Percentiles rank a stretch among this genome's conserved stretches.
Conservation (phyloP, 2,113 vertebrate species). For the Leptosomus discolor region DNA sequence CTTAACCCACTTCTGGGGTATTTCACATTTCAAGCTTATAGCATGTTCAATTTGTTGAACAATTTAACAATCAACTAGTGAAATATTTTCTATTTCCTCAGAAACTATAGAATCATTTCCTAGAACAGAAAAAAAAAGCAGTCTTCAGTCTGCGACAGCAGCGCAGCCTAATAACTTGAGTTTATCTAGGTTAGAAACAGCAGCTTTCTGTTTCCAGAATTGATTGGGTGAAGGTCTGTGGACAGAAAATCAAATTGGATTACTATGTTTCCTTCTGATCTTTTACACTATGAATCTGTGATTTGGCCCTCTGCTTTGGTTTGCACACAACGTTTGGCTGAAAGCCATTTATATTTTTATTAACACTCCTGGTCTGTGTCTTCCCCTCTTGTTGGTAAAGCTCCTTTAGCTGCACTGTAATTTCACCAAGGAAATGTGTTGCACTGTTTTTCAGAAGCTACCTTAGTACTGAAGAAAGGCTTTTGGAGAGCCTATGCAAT, state of each 20-base stretch:
- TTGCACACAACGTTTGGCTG: not conserved
- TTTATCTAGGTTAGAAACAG: slow-evolving; percentile 31
- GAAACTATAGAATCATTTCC: slow-evolving; percentile 15
- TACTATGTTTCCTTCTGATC: slow-evolving; percentile 50
- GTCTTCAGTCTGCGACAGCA: not conserved
- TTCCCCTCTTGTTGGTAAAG: not conserved
- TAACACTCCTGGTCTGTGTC: not conserved
- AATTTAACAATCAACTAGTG: not conserved
- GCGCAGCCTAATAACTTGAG: not conserved
- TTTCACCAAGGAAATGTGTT: not conserved
- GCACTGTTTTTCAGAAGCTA: not conserved
- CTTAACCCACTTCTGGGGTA: not conserved
- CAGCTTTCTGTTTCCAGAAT: slow-evolving; percentile 20
- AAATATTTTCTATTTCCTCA: slow-evolving; percentile 28
- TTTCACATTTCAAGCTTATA: not conserved
- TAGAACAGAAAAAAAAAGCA: not conserved
- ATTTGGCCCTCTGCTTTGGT: not conserved
- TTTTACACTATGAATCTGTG: slow-evolving; percentile 11
- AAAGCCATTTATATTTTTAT: slow-evolving; percentile 14
- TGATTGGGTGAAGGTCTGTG: slow-evolving; percentile 37
- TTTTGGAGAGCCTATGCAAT: not conserved
- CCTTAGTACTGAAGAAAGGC: not conserved
- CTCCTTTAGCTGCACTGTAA: not conserved
- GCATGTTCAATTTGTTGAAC: slow-evolving; percentile 11
- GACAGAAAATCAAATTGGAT: slow-evolving; percentile 65